These are phyloP conservation scores for Daboia siamensis DNA, from an alignment of 2,113 vertebrate species.

Conservation along the genomic window DNA sequence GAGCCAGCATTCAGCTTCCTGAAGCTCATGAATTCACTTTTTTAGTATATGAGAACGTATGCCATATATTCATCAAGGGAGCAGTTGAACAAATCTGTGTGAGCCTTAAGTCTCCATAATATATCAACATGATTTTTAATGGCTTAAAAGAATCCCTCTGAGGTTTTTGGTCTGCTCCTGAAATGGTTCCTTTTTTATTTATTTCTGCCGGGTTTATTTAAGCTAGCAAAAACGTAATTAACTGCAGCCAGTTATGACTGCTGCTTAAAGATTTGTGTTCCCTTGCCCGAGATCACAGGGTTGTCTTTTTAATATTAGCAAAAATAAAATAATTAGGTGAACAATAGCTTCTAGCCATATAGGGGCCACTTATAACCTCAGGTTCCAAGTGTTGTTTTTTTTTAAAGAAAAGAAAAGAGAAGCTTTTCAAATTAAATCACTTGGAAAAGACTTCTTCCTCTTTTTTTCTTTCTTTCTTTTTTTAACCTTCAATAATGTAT, in stretches of 20 bases:
- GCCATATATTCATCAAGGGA: constrained; percentile 28
- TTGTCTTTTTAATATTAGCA: constrained; percentile 27
- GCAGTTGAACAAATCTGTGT: constrained; percentile 12
- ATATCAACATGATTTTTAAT: constrained; percentile 26
- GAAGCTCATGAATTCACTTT: constrained; percentile 23
- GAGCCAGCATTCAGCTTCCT: constrained; percentile 19
- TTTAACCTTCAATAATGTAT: constrained; percentile 32
- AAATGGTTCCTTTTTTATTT: constrained; percentile 33
- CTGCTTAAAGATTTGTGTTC: constrained; percentile 29
- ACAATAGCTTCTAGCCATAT: constrained; percentile 12
- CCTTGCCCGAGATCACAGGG: constrained; percentile 1
- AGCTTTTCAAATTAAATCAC: constrained; percentile 37
- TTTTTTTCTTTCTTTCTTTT: not conserved
- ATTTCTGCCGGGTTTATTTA: constrained; percentile 32
- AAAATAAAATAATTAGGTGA: constrained; percentile 29
- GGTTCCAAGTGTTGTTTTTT: constrained; percentile 4
- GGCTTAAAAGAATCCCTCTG: constrained; percentile 14
- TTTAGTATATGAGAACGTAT: constrained; percentile 13
- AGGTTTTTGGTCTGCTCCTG: not conserved
- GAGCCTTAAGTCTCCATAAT: constrained; percentile 21
- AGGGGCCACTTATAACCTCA: constrained; percentile 18
- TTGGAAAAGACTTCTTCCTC: constrained; percentile 29
- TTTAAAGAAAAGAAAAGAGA: not conserved
- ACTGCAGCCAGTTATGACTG: constrained; percentile 13
- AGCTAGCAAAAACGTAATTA: constrained; percentile 19